Evolutionary conservation across 1,140 invertebrate genomes (phyloP), one percentile per base, ranked within the genome.

Genomic region (Leptinotarsa texana): DNA sequence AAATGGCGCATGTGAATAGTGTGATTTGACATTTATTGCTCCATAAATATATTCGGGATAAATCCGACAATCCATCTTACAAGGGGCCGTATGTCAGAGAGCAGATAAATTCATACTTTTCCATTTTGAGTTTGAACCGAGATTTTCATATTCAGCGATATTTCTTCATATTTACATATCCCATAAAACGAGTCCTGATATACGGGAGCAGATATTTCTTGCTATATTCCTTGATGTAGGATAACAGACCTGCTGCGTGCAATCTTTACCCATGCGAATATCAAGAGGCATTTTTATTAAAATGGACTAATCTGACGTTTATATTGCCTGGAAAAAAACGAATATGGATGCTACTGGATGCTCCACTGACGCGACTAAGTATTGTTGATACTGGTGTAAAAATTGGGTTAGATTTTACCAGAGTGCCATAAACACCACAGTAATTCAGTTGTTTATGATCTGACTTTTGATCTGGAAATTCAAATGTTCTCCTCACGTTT

Each of bases 81-180:
- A 57, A 57, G n/a, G 33, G 4, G 51, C 51, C 51, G 51, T 57
- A 57, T 57, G 51, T 57, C 51, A 57, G 51, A n/a, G 51, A 57
- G 76, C 22, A 74, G 76, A 57, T 57, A 57, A 57, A 57, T 57
- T 57, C 51, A 57, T 57, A 57, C 51, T 80, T 75, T 80, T 77
- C 68, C 74, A 72, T 74, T 57, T 75, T 79, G 80, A 76, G 72
- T 80, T 82, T 81, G 77, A 80, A 81, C 80, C 76, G 79, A 80
- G 81, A 81, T 81, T 82, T 80, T 81, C 81, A 81, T 82, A 82
- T 82, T 74, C 80, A 67, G 75, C 74, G 79, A 81, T 80, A 80
- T 81, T 81, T 80, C 80, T 80, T 77, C 80, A 77, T 82, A 82
- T 82, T 82, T 81, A 82, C 81, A 82, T 82, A 82, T 82, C 81